Base-by-base conservation (phyloP, 2,113 vertebrate genomes). In the Heterocephalus glaber region DNA sequence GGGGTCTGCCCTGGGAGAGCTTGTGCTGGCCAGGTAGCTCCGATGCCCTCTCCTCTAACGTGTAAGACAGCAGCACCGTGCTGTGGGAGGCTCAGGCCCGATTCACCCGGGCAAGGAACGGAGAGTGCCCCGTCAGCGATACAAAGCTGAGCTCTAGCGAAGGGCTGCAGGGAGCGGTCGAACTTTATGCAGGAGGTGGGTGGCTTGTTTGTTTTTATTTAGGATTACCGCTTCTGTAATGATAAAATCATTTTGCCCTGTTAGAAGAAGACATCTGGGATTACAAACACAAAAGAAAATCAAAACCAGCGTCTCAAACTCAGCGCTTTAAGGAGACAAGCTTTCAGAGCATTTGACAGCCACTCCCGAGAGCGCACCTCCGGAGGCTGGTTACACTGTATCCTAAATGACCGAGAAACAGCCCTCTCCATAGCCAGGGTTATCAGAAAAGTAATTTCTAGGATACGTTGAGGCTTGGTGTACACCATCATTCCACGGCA, bases 371-470 rank as follows among this genome's bases (percentile, higher is more conserved):
- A 22, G 56, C 0, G 49, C 38, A 7, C 35, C 7, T 79, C 47
- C 54, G 7, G n/a, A 49, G 72, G 54, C 61, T 44, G 30, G 14
- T 9, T 3, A 12, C 35, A 24, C 30, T 2, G 95, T 77, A 92
- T 70, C 94, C 95, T 79, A 93, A 96, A 95, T 84, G 97, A 95
- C 92, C 83, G 90, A 92, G 93, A 94, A 97, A 96, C 97, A 96
- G 65, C 92, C 94, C 95, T 84, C 88, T 66, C 74, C 30, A 66
- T 58, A 88, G 96, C 92, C 93, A 54, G 82, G 93, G 97, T 89
- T 97, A 98, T 98, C 97, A 97, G 98, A 97, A 95, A 96, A 98
- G 96, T 95, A 95, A 96, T 97, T 97, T 96, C 81, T 83, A 81
- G 20, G 92, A 89, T 96, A 60, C 24, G 38, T 95, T 95, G 94